Conservation (phyloP, 2,113 vertebrate species). For the Xiphias gladius region DNA sequence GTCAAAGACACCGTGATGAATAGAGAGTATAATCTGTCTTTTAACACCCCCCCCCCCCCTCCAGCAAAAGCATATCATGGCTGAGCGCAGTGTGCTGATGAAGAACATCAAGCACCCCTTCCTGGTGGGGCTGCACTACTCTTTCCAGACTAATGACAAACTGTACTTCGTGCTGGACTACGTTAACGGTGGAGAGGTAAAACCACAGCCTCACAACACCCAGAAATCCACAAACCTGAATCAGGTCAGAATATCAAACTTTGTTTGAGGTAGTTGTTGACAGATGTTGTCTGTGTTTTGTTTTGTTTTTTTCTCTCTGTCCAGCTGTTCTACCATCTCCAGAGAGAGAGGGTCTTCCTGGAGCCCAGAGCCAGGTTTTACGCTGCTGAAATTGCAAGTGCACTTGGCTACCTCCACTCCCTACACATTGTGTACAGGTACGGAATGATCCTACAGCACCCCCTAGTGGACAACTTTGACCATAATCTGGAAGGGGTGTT, state of each 20-base stretch:
- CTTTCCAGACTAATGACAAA: slow-evolving; percentile 88
- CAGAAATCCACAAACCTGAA: not conserved
- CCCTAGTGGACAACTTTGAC: slow-evolving; percentile 56
- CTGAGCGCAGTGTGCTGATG: slow-evolving; percentile 87
- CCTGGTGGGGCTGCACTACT: slow-evolving; percentile 88
- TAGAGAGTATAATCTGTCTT: not conserved
- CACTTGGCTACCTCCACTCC: slow-evolving; percentile 88
- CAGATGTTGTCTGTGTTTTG: slow-evolving; percentile 14
- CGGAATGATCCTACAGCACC: slow-evolving; percentile 8
- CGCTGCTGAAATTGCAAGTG: slow-evolving; percentile 87
- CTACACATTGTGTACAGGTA: slow-evolving; percentile 89
- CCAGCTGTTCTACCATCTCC: slow-evolving; percentile 88
- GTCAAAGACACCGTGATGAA: not conserved
- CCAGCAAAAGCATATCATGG: slow-evolving; percentile 90
- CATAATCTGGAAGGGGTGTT: not conserved
- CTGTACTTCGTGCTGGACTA: slow-evolving; percentile 89
- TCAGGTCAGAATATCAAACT: not conserved
- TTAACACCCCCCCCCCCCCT: not conserved
- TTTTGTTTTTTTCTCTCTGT: not conserved
- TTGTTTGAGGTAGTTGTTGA: not conserved
- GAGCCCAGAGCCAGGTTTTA: slow-evolving; percentile 88
- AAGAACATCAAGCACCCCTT: slow-evolving; percentile 89
- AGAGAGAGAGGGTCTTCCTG: slow-evolving; percentile 87
- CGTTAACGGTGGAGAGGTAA: slow-evolving; percentile 87
- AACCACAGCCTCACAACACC: rapidly evolving